phyloP scores from a whole-genome alignment of 2,113 vertebrate genomes.

The Gulo gulo region DNA sequence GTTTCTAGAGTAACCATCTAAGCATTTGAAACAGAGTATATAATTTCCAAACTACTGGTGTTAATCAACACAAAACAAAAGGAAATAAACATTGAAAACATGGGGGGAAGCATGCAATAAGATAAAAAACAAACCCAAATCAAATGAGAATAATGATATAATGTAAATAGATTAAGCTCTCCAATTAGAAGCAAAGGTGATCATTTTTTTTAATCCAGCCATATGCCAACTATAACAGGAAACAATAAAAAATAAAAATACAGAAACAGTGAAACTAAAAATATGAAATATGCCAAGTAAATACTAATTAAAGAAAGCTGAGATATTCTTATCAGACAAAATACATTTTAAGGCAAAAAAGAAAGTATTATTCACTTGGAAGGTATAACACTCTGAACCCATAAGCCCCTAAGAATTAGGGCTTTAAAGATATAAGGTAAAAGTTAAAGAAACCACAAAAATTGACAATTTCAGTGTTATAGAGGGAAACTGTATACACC shows the following conservation, averaged over 20 bases:
- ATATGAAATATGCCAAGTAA: not conserved
- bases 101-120: not conserved
- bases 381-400: not conserved
- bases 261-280: not conserved
- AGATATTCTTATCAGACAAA: not conserved
- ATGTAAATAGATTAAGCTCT: not conserved
- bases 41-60: not conserved
- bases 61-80: not conserved
- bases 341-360: not conserved
- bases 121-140: slow-evolving; percentile 1
- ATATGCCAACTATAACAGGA: not conserved
- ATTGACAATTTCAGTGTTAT: not conserved
- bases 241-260: not conserved
- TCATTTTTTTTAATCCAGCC: not conserved
- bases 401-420: not conserved
- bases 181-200: not conserved
- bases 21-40: not conserved
- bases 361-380: not conserved
- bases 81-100: not conserved
- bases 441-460: not conserved
- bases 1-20: not conserved
- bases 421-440: not conserved
- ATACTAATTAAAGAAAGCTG: not conserved
- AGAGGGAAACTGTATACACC: not conserved
- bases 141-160: not conserved